A percentile compares a stretch with the other conserved stretches of the same genome.
These are phyloP conservation scores for Athene cunicularia DNA, from an alignment of 2,113 vertebrate genomes.

Conservation along the genomic window DNA sequence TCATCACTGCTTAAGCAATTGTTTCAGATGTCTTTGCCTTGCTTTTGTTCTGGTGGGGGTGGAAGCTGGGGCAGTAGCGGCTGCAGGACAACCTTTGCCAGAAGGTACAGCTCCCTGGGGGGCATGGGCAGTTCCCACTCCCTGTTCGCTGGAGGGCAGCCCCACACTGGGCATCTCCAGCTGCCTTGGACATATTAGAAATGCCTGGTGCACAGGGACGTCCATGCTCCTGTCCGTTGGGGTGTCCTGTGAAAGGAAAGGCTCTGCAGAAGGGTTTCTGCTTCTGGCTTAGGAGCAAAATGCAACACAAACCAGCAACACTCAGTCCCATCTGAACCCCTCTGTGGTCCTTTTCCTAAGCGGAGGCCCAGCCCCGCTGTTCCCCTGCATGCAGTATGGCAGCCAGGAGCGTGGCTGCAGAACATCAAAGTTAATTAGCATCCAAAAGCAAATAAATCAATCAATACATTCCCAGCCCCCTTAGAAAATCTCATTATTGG, in stretches of 20 bases:
- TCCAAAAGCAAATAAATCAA: conserved; percentile 43
- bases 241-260: background rate
- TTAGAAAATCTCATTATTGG: conserved; percentile 47
- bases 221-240: background rate
- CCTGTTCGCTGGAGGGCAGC: background rate
- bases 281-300: background rate
- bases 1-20: conserved; percentile 27
- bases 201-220: background rate
- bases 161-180: background rate
- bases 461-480: background rate
- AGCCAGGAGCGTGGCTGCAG: background rate
- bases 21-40: background rate
- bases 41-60: background rate
- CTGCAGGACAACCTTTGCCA: background rate
- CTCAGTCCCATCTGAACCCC: background rate
- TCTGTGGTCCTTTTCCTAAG: background rate
- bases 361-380: background rate
- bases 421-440: conserved; percentile 27
- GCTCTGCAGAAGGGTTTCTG: background rate
- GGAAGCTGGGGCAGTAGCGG: background rate
- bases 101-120: background rate
- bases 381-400: background rate
- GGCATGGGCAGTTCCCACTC: background rate
- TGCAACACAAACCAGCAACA: background rate
- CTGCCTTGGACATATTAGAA: background rate